Base-by-base conservation (phyloP, 1,140 invertebrate genomes). In the Adelges cooleyi region DNA sequence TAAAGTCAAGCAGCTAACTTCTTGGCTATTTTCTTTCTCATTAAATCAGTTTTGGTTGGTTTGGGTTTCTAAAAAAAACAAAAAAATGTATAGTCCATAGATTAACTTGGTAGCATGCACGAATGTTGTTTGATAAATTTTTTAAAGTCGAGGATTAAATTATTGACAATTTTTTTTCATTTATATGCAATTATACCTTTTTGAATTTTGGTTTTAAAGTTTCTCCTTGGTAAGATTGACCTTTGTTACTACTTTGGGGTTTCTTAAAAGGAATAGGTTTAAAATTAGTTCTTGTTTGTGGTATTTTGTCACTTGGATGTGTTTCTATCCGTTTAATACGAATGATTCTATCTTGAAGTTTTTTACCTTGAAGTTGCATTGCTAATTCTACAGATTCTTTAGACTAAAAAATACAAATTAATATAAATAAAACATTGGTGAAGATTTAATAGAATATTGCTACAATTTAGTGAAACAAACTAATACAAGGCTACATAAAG, bases 331-430 rank as follows among this genome's bases (percentile, higher is more conserved):
- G 44, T 59, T 70, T 54, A 17, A 83, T 75, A 49, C 80, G 72
- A 18, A 82, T 59, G 69, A 73, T 69, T 33, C 79, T 73, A 49
- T 76, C 72, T 27, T 69, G 67, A 3, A 82, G 49, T 65, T 68
- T 71, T 3, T 75, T 72, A 11, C 80, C 80, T 65, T 81, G 73
- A 53, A 85, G 71, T 54, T 80, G 75, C 11, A 87, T 69, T 1
- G 84, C 85, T 10, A 84, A 71, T 71, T 81, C 76, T 3, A 83
- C 84, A 17, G 79, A 74, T 69, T 85, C 83, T 59, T 77, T 73
- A 18, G 77, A 18, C 68, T 69, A 22, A 65, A 25, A 59, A 10
- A 11, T n/a, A 27, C 22, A 59, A n/a, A n/a, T n/a, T n/a, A n/a
- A 51, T 5, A 67, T 13, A 54, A 52, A 65, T 25, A 62, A n/a